phyloP scores from a whole-genome alignment of 2,888 invertebrate genomes.

The Dolichopus griseipennis region DNA sequence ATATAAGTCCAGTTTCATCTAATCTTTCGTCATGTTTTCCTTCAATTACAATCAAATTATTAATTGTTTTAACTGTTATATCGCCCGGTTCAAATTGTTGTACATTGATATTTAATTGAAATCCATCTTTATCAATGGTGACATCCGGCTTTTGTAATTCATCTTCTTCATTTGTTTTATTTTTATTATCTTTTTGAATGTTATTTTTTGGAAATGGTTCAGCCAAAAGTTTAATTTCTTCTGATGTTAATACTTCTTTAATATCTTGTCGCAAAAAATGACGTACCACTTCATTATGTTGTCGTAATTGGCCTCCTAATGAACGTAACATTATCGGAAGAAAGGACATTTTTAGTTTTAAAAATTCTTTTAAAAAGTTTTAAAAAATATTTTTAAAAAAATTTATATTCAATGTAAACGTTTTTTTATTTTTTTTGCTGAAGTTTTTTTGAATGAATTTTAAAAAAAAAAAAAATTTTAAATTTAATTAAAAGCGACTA shows the following conservation, averaged over 20 bases:
- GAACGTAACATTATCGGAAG: slow-evolving; percentile 29
- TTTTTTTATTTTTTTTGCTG: too few species aligned
- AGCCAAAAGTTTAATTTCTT: slow-evolving; percentile 34
- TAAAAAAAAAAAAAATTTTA: too few species aligned
- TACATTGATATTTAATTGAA: slow-evolving; percentile 64
- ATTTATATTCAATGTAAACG: too few species aligned
- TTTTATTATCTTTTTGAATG: slow-evolving; percentile 19
- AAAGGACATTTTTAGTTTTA: slow-evolving; percentile 29
- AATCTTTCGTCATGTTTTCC: slow-evolving; percentile 69
- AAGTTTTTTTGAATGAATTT: too few species aligned
- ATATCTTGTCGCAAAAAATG: slow-evolving; percentile 24
- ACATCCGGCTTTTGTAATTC: slow-evolving; percentile 47
- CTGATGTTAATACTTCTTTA: slow-evolving; percentile 29
- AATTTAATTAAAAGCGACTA: too few species aligned
- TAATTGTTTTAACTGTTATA: slow-evolving; percentile 66
- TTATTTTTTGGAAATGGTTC: slow-evolving; percentile 22
- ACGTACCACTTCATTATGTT: slow-evolving; percentile 33
- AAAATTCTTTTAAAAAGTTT: too few species aligned
- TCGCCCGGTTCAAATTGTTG: slow-evolving; percentile 72
- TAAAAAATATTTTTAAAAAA: too few species aligned
- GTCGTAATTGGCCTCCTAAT: slow-evolving; percentile 16
- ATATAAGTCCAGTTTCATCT: slow-evolving; percentile 64
- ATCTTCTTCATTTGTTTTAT: slow-evolving; percentile 22
- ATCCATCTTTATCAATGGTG: slow-evolving; percentile 52
- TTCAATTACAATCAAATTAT: slow-evolving; percentile 62